Evolutionary conservation across 2,888 invertebrate genomes (phyloP).

Genomic region (Ptychoptera albimana): DNA sequence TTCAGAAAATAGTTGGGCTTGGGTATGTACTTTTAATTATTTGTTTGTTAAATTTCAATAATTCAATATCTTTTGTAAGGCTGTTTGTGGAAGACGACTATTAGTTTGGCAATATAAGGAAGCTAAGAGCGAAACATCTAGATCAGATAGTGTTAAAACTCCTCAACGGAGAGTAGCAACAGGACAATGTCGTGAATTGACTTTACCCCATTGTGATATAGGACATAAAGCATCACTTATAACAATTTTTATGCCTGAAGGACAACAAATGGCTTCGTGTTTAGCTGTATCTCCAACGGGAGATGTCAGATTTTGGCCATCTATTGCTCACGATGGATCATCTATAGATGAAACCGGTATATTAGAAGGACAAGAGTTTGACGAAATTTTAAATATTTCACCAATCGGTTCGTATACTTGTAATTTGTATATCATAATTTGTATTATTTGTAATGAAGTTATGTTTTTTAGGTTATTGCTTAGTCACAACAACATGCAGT

Average conservation of each 20-base stretch:
- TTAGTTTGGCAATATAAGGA: constrained; percentile 70
- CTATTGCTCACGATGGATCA: constrained; percentile 72
- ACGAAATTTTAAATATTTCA: constrained; percentile 49
- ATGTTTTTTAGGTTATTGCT: constrained; percentile 47
- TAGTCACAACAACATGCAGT: constrained; percentile 85
- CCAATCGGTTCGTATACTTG: constrained; percentile 18
- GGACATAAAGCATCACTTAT: constrained; percentile 79
- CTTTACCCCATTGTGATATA: constrained; percentile 80
- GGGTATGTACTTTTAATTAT: constrained; percentile 25
- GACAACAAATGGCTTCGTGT: constrained; percentile 58
- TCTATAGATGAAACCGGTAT: constrained; percentile 74
- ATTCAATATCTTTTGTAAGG: constrained; percentile 35
- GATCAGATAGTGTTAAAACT: constrained; percentile 20
- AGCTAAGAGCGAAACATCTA: constrained; percentile 14
- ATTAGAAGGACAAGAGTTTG: constrained; percentile 76
- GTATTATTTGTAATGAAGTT: no score
- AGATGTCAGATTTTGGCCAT: constrained; percentile 79
- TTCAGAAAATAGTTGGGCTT: constrained; percentile 36
- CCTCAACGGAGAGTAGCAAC: constrained; percentile 31
- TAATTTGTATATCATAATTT: no score
- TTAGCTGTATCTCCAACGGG: constrained; percentile 91
- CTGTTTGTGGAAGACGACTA: constrained; percentile 70
- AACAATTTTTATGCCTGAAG: constrained; percentile 45
- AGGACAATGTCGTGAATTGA: constrained; percentile 66
- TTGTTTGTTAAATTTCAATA: not conserved